phyloP scores from a whole-genome alignment of 2,113 vertebrate species.

The Alouatta palliata region DNA sequence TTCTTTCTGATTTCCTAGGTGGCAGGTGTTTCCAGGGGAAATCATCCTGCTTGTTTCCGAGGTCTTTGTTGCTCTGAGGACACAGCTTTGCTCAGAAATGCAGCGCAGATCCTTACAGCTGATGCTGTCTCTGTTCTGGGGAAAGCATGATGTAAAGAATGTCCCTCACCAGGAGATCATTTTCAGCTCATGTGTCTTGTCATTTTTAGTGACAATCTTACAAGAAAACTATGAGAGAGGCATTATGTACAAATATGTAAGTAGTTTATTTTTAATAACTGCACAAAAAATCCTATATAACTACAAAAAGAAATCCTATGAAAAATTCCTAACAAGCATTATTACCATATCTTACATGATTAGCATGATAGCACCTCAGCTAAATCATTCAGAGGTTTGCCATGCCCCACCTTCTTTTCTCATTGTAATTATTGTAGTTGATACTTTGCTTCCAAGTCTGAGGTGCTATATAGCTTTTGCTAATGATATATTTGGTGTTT shows the following conservation, averaged over 20 bases:
- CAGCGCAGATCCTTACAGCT: neutral
- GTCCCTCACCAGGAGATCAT: neutral
- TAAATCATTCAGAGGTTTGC: neutral
- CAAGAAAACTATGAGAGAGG: slow-evolving; percentile 57
- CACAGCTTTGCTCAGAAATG: neutral
- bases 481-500: neutral
- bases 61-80: neutral
- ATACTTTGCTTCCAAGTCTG: slow-evolving; percentile 19
- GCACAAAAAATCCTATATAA: slow-evolving; percentile 45
- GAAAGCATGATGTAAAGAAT: neutral
- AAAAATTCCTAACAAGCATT: neutral
- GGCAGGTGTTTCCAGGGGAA: neutral
- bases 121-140: neutral
- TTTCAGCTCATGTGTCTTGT: neutral
- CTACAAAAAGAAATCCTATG: slow-evolving; percentile 47
- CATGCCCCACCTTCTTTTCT: neutral
- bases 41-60: neutral
- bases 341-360: neutral
- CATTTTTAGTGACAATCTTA: neutral
- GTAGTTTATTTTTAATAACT: slow-evolving; percentile 71
- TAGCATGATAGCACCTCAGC: slow-evolving; percentile 19
- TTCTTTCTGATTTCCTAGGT: neutral
- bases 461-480: slow-evolving; percentile 38
- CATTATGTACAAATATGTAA: slow-evolving; percentile 72
- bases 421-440: accelerated